A percentile compares a stretch with the other conserved stretches of the same genome.
phyloP scores from a whole-genome alignment of 2,888 invertebrate genomes.

The Pasiphila rectangulata region DNA sequence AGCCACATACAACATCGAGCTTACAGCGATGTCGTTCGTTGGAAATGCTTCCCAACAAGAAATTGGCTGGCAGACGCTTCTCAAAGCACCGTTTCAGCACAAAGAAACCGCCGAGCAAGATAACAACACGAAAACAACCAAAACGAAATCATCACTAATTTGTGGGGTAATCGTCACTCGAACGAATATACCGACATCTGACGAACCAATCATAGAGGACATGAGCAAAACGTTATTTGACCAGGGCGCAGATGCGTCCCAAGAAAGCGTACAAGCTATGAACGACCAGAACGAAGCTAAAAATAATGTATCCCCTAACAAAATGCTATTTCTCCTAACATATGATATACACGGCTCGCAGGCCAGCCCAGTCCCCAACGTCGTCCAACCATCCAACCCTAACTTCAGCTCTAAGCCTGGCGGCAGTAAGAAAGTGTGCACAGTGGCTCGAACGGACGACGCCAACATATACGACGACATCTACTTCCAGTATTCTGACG shows the following conservation, averaged over 20 bases:
- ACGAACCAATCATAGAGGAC: constrained; percentile 61
- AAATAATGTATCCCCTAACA: constrained; percentile 61
- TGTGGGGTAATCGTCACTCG: constrained; percentile 67
- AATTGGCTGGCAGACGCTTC: constrained; percentile 12
- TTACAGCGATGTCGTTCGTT: constrained; percentile 73
- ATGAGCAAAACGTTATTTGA: constrained; percentile 70
- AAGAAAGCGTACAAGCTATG: constrained; percentile 84
- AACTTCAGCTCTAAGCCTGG: constrained; percentile 76
- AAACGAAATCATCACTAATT: constrained; percentile 66
- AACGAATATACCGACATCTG: constrained; percentile 39
- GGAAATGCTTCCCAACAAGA: constrained; percentile 67
- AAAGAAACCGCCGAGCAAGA: constrained; percentile 62
- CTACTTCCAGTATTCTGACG: constrained; percentile 81
- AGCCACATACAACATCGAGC: constrained; percentile 69
- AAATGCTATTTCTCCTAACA: constrained; percentile 82
- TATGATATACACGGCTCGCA: constrained; percentile 85
- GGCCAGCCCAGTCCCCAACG: constrained; percentile 69
- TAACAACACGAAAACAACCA: constrained; percentile 46
- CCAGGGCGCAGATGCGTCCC: constrained; percentile 57
- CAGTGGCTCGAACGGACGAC: constrained; percentile 62
- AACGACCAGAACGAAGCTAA: constrained; percentile 88
- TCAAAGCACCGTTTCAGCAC: constrained; percentile 42
- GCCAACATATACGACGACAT: constrained; percentile 71
- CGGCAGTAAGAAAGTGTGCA: constrained; percentile 74
- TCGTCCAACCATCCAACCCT: constrained; percentile 68